Evolutionary conservation across 2,797 vertebrate species (phyloP), one percentile per base, ranked within the genome.

Genomic region (Enteromius treurensis): DNA sequence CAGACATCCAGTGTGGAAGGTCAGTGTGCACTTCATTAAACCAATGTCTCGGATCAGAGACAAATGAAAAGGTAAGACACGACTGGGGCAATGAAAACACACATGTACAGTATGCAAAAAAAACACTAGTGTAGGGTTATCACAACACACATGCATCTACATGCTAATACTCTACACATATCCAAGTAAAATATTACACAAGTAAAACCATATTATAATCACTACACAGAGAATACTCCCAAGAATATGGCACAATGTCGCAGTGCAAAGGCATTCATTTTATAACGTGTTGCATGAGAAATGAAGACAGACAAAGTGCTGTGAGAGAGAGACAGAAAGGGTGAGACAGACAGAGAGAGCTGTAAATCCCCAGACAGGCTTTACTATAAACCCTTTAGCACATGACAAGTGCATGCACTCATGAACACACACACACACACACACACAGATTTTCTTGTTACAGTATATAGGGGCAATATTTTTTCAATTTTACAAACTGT

Each of bases 301-400:
- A 64, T 65, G 5, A 55, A 69, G 4, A 69, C 26, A 6, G 17
- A 37, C 47, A 34, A 37, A 26, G 21, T 14, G 23, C 13, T 14
- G 26, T 0, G 15, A 65, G 58, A 37, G 23, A 76, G 60, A 67
- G 21, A 40, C 2, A 34, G 19, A 65, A 5, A 60, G 29, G 17
- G 10, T 47, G 58, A 77, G 71, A 84, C 34, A 88, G 80, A 79
- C 64, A 15, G 9, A 37, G 9, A 49, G 47, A 71, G 65, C 55
- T 68, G 9, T 79, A 86, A 87, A 77, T 77, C 79, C 77, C 70
- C 45, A 87, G 84, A 86, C 82, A 84, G 84, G 79, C 55, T 86
- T 82, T 82, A 77, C 67, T 69, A 8, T 82, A 82, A 77, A 82
- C 49, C 73, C 37, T 69, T 83, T 34, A 77, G 64, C 64, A 60